Conservation (phyloP, 2,797 vertebrate species). For the Alectoris magna region DNA sequence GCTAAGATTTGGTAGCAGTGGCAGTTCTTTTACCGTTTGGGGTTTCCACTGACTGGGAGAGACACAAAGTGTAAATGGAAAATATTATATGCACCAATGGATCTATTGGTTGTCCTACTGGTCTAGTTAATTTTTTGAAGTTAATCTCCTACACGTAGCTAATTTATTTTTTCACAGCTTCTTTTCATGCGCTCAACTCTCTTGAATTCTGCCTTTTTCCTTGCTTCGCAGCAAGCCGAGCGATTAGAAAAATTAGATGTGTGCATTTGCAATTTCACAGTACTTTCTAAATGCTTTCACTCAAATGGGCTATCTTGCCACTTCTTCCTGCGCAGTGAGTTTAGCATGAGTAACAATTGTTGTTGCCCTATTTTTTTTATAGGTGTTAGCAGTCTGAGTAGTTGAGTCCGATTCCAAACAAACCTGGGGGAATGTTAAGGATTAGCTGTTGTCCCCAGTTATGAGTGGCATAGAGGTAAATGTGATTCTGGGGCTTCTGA, state of each 20-base stretch:
- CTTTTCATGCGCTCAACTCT: slow-evolving; percentile 36
- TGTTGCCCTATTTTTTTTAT: not conserved
- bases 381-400: not conserved
- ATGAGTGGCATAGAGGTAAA: not conserved
- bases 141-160: slow-evolving; percentile 85
- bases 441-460: not conserved
- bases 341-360: slow-evolving; percentile 54
- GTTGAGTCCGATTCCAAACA: not conserved
- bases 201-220: slow-evolving; percentile 69
- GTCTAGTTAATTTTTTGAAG: slow-evolving; percentile 88
- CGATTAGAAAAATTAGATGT: slow-evolving; percentile 80
- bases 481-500: not conserved
- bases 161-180: slow-evolving; percentile 81
- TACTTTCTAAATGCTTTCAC: slow-evolving; percentile 71
- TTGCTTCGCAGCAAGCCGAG: slow-evolving; percentile 75
- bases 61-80: slow-evolving; percentile 87
- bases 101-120: slow-evolving; percentile 93
- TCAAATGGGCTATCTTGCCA: slow-evolving; percentile 55
- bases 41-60: slow-evolving; percentile 61
- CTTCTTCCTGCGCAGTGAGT: slow-evolving; percentile 42
- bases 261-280: slow-evolving; percentile 72
- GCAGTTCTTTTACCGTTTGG: slow-evolving; percentile 23
- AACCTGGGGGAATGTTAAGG: not conserved
- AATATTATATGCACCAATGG: slow-evolving; percentile 93
- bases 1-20: slow-evolving; percentile 22